Percentiles rank a stretch among this genome's conserved stretches.
phyloP scores from a whole-genome alignment of 2,113 vertebrate genomes.

The Labeo rohita region DNA sequence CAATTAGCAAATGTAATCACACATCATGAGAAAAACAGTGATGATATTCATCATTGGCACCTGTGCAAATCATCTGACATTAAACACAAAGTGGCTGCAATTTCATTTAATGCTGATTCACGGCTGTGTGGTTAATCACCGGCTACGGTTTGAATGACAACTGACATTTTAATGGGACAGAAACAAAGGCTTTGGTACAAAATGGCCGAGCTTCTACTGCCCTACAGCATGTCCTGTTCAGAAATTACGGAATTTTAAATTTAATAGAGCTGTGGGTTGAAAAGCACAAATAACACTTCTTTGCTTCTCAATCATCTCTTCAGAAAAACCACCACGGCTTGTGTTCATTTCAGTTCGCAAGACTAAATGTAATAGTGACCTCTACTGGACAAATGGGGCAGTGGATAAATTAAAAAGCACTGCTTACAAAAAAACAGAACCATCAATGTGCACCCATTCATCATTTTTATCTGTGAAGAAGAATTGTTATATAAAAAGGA shows the following conservation, averaged over 20 bases:
- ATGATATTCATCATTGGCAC: background rate
- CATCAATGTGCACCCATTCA: background rate
- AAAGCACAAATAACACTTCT: slow-evolving; percentile 18
- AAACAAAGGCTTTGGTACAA: slow-evolving; percentile 15
- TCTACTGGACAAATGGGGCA: slow-evolving; percentile 38
- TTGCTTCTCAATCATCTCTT: slow-evolving; percentile 32
- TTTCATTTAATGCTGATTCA: slow-evolving; percentile 24
- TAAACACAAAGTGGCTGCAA: slow-evolving; percentile 7
- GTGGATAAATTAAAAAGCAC: background rate
- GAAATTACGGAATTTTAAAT: slow-evolving; percentile 34
- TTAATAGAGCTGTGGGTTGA: slow-evolving; percentile 22
- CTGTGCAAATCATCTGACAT: slow-evolving; percentile 19
- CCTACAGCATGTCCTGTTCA: slow-evolving; percentile 8
- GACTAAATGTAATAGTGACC: slow-evolving; percentile 53
- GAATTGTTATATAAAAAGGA: background rate
- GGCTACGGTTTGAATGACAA: slow-evolving; percentile 23
- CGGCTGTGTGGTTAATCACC: slow-evolving; percentile 42
- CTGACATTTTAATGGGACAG: slow-evolving; percentile 38
- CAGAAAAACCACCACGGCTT: slow-evolving; percentile 10
- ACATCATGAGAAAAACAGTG: background rate
- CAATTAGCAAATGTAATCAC: background rate
- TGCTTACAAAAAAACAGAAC: background rate
- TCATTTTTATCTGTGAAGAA: no score
- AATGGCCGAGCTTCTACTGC: slow-evolving; percentile 33
- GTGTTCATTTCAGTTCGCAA: slow-evolving; percentile 22